Evolutionary conservation across 2,797 vertebrate genomes (phyloP), one percentile per base, ranked within the genome.

Genomic region (Myotis planiceps): DNA sequence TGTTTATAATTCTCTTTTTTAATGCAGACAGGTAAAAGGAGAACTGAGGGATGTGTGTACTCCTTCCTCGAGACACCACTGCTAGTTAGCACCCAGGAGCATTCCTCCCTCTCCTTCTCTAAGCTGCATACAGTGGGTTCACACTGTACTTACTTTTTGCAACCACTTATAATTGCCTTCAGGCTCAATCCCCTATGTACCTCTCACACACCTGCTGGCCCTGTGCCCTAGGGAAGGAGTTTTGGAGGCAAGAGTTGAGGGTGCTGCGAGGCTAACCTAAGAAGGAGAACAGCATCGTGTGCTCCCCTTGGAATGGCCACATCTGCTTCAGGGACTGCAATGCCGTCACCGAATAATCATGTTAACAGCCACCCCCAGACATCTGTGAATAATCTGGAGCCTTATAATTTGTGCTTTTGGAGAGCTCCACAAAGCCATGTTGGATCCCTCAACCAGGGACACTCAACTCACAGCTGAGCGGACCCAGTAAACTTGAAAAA

Each of bases 371-470:
- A 71, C 47, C 72, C n/a, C 19, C 14, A 0, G 71, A 87, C 92
- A 94, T 96, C 92, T 94, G 83, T 87, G 34, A 92, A 82, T 96
- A 86, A 90, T 81, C 82, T 89, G 14, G 27, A 95, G 51, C 66
- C 72, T 91, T 89, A 53, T 90, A 80, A 95, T 97, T 89, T 96
- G 86, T 96, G 75, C 60, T 94, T 96, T 89, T 68, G 65, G 60
- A 90, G 75, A 96, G 45, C 81, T 93, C 66, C 83, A 74, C 71
- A 94, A 92, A 94, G 63, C 39, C 25, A 21, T 51, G 53, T 58
- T 92, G 19, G 51, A 63, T 68, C 69, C 37, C 55, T 90, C 55
- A 53, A 71, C 53, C 2, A 8, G 29, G 45, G 69, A 55, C 13
- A 51, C 55, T 68, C 72, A 86, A 81, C 68, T 88, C 49, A 88